Base-by-base conservation (phyloP, 37 sponge, comb jelly and placozoan genomes). In the Hormiphora californensis region DNA sequence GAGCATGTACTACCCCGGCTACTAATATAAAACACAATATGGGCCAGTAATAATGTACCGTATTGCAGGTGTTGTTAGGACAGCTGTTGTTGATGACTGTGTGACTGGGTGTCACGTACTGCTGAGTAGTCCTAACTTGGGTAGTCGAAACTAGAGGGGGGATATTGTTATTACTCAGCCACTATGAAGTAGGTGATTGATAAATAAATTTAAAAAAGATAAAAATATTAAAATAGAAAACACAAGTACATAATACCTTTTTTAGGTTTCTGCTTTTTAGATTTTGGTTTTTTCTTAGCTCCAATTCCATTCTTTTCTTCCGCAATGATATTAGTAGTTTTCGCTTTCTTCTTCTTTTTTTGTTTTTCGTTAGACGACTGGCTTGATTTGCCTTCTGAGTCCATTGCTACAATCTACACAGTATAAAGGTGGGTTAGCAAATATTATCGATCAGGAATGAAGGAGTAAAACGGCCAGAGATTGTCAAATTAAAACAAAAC, bases 271-370 rank as follows among this genome's bases (percentile, higher is more conserved):
- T 73, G 40, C 22, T 27, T 22, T 19, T 73, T 73, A n/a, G 40
- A 43, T 46, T 73, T 73, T 5, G 81, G 81, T 33, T 46, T 73
- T 28, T 73, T 73, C 25, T 73, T 73, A 73, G 46, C 43, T 17
- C 43, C 46, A 36, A 28, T 11, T 21, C 1, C 7, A 21, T 22
- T 43, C 23, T 73, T 73, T 40, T 73, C 81, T 32, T n/a, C 44
- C n/a, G n/a, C n/a, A n/a, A n/a, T n/a, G n/a, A n/a, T n/a, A 41
- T 33, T 73, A 11, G 36, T 36, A 9, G 4, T 40, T 40, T 73
- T 73, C 46, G n/a, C n/a, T n/a, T 73, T 73, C 81, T 73, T 73
- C 25, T 73, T 73, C 81, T 73, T 73, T n/a, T 73, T 73, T 46
- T 27, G 35, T 33, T 73, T 73, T 17, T 73, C 81, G 27, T 73